Conservation (phyloP, 1,140 invertebrate genomes). For the Anoplolepis gracilipes region DNA sequence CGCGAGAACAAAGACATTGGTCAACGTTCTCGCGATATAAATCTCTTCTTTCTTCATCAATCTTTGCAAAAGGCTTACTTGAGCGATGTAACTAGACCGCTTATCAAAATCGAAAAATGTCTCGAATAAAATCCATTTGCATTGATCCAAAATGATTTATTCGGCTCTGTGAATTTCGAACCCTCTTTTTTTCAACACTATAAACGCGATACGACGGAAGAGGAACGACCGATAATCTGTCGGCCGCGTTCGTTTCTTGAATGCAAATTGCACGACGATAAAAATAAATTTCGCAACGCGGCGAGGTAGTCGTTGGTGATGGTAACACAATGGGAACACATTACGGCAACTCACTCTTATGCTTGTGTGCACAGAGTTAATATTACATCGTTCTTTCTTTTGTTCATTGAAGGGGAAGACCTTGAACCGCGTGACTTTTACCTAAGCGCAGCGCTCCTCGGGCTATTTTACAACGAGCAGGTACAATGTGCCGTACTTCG, state of each 20-base stretch:
- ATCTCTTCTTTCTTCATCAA: too few species aligned
- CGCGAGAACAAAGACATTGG: background rate
- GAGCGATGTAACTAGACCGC: background rate
- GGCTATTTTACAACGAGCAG: slow-evolving; percentile 24
- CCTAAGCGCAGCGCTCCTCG: slow-evolving; percentile 25
- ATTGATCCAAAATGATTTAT: background rate
- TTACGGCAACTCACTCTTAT: slow-evolving; percentile 22
- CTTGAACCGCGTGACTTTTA: slow-evolving; percentile 72
- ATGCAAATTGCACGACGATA: slow-evolving; percentile 21
- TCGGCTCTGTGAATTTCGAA: background rate
- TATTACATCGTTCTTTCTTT: slow-evolving; percentile 50
- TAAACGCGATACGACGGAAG: background rate
- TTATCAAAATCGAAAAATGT: background rate
- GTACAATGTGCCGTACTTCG: background rate
- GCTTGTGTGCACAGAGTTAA: background rate
- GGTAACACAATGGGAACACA: slow-evolving; percentile 22
- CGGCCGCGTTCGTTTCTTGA: background rate
- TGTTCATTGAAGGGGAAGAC: slow-evolving; percentile 46
- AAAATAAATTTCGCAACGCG: slow-evolving; percentile 35
- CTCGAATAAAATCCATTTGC: too few species aligned
- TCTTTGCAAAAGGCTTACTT: too few species aligned
- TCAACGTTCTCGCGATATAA: background rate
- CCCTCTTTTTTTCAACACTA: background rate
- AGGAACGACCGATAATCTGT: background rate
- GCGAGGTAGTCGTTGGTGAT: background rate